Percentiles rank a stretch among this genome's conserved stretches.
Evolutionary conservation across 2,797 vertebrate species (phyloP).

Genomic region (Ceryle rudis): DNA sequence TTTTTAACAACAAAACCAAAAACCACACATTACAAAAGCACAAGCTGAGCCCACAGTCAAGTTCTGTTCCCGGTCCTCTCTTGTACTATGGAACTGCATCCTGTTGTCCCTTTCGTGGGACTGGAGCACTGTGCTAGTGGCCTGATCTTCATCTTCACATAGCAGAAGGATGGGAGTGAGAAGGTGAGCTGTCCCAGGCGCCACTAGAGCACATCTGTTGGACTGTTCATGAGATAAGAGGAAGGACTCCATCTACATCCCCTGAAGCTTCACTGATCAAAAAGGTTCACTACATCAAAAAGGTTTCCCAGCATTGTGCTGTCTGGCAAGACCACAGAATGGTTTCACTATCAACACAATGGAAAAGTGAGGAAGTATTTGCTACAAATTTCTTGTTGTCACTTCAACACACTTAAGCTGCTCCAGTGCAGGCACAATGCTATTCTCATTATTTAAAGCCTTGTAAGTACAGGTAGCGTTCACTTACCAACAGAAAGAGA

Average conservation of each 20-base stretch:
- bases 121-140: background rate
- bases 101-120: background rate
- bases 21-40: background rate
- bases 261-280: background rate
- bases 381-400: background rate
- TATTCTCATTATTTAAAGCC: background rate
- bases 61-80: background rate
- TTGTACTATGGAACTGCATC: fast-evolving
- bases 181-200: background rate
- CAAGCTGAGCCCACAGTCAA: fast-evolving
- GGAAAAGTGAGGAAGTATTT: background rate
- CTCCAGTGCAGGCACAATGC: background rate
- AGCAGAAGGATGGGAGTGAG: background rate
- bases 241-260: background rate
- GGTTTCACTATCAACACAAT: background rate
- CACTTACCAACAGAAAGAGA: background rate
- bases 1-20: background rate
- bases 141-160: fast-evolving
- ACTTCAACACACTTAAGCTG: background rate
- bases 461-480: background rate
- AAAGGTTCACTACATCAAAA: background rate
- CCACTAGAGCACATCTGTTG: fast-evolving
- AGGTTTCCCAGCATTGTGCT: background rate
- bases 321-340: no score
- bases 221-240: background rate